phyloP scores from a whole-genome alignment of 2,113 vertebrate species.

The Xerus inauris region DNA sequence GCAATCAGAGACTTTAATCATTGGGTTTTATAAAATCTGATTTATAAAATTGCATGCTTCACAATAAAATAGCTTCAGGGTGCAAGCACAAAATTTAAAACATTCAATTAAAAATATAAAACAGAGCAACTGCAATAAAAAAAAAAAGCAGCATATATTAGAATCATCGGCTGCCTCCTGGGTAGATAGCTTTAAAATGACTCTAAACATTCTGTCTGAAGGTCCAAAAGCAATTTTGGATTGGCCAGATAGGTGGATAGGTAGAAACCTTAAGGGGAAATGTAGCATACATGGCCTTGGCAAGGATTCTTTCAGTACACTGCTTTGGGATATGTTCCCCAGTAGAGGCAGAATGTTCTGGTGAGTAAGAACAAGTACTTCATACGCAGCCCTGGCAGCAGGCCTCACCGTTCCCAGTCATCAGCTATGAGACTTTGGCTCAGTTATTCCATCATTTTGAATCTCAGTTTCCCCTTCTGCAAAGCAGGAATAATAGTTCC shows the following conservation, averaged over 20 bases:
- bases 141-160: conserved; percentile 33
- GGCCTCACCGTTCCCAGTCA: neutral
- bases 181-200: conserved; percentile 32
- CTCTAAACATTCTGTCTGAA: conserved; percentile 28
- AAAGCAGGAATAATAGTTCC: neutral
- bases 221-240: conserved; percentile 45
- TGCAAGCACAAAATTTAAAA: conserved; percentile 77
- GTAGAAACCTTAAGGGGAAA: neutral
- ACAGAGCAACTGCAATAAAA: conserved; percentile 39
- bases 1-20: conserved; percentile 78
- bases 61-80: conserved; percentile 75
- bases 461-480: neutral
- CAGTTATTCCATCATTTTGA: neutral
- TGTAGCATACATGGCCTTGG: neutral
- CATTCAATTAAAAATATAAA: conserved; percentile 81
- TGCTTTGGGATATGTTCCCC: neutral
- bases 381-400: neutral
- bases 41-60: conserved; percentile 80
- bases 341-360: neutral
- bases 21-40: conserved; percentile 77
- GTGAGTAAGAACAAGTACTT: neutral
- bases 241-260: neutral
- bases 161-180: conserved; percentile 45
- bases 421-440: neutral
- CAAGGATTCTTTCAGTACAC: neutral